Evolutionary conservation across 2,113 vertebrate genomes (phyloP).

Genomic region (Erythrocercus mccallii): DNA sequence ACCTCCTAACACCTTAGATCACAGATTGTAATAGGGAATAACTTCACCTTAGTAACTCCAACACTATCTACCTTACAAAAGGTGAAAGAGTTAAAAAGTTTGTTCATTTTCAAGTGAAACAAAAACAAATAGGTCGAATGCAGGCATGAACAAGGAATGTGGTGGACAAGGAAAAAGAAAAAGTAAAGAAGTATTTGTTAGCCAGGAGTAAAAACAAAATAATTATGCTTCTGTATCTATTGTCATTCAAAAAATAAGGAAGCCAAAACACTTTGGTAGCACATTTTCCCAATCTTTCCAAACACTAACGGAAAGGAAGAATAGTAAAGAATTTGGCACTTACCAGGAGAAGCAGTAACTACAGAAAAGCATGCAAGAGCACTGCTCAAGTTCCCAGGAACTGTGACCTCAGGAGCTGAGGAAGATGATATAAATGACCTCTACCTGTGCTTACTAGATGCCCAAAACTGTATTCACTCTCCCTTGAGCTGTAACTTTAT

Average conservation of each 20-base stretch:
- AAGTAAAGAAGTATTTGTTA: neutral
- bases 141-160: too few species aligned
- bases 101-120: neutral
- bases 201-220: neutral
- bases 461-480: neutral
- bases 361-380: neutral
- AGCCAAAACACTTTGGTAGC: neutral
- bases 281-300: neutral
- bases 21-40: neutral
- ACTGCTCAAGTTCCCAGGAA: neutral
- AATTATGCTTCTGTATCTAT: neutral
- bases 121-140: neutral
- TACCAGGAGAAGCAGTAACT: neutral
- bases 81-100: neutral
- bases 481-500: neutral
- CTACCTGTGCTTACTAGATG: neutral
- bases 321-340: neutral
- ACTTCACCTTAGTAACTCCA: neutral
- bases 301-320: neutral
- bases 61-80: neutral
- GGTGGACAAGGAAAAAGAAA: neutral
- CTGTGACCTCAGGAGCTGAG: neutral
- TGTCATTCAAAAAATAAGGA: neutral
- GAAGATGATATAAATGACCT: neutral
- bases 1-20: neutral